Base-by-base conservation (phyloP, 2,797 vertebrate genomes). In the Anabas testudineus region DNA sequence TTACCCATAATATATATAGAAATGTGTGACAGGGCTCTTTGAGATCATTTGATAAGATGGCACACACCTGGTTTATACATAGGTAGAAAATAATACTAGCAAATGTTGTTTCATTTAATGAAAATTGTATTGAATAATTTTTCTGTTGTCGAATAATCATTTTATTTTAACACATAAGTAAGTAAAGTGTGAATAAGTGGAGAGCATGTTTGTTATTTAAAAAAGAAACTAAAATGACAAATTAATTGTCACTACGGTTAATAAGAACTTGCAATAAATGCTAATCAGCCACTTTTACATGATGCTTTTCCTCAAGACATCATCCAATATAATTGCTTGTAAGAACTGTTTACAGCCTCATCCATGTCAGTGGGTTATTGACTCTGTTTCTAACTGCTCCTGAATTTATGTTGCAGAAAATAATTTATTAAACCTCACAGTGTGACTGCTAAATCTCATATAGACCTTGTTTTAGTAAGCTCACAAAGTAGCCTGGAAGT, bases 401-500 rank as follows among this genome's bases (percentile, higher is more conserved):
- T 36, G 37, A 59, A 53, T 72, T 39, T 55, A 70, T 72, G 67
- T 68, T 68, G 15, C 45, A 42, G 64, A 21, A 39, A 78, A 53
- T 59, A 2, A 39, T 82, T 65, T 58, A 72, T 79, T 67, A 65
- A 81, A 65, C 51, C 32, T 54, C 46, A 28, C 39, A 4, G 34
- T 32, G n/a, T 21, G 28, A 13, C 39, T 78, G 66, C 65, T 73
- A 78, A 57, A 57, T 77, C 61, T 74, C 83, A 82, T 65, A 72
- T 63, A 76, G 51, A 39, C 46, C 47, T 64, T 68, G 72, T 81
- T 76, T 84, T 21, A 30, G 51, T 67, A 64, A 80, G 45, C 71
- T 69, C 67, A 61, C 39, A 51, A 56, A 56, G 74, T 67, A 60
- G 55, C 43, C 30, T 30, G 13, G 60, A 66, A 39, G 62, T 77